Conservation (phyloP, 2,113 vertebrate species). For the Nothocercus julius region DNA sequence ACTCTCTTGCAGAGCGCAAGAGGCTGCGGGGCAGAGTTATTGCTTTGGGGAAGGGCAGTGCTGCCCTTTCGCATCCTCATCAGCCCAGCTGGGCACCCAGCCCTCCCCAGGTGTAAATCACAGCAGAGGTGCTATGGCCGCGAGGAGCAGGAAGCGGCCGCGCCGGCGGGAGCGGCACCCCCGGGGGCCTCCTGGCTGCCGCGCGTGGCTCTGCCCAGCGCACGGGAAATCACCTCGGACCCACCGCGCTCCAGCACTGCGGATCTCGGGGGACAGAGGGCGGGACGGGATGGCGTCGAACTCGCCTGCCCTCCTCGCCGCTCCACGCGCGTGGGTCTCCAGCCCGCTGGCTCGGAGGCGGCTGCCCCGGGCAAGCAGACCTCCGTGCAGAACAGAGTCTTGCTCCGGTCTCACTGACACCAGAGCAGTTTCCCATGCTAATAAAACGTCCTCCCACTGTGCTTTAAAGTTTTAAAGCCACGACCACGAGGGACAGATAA, state of each 20-base stretch:
- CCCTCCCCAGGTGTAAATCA: not conserved
- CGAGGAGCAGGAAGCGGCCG: accelerated
- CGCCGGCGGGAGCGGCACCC: not conserved
- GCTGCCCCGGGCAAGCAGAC: not conserved
- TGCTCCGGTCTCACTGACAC: not conserved
- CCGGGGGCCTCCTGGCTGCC: not conserved
- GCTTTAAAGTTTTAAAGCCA: slow-evolving; percentile 28
- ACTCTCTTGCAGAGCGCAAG: accelerated
- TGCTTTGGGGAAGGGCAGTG: accelerated
- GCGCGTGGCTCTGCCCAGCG: not conserved
- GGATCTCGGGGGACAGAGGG: not conserved
- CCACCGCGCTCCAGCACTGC: no score
- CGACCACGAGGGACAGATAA: not conserved
- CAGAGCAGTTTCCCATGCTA: slow-evolving; percentile 51
- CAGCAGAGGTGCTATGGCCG: not conserved
- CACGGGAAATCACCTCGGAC: no score
- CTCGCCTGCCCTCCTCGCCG: not conserved
- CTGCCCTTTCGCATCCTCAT: not conserved
- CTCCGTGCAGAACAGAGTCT: not conserved
- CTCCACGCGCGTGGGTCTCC: not conserved
- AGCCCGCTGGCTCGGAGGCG: accelerated
- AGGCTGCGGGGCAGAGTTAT: not conserved
- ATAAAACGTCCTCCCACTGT: slow-evolving; percentile 41
- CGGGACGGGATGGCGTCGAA: accelerated
- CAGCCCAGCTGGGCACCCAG: accelerated